These are phyloP conservation scores for Calonectris borealis DNA, from an alignment of 2,113 vertebrate species.

Conservation along the genomic window DNA sequence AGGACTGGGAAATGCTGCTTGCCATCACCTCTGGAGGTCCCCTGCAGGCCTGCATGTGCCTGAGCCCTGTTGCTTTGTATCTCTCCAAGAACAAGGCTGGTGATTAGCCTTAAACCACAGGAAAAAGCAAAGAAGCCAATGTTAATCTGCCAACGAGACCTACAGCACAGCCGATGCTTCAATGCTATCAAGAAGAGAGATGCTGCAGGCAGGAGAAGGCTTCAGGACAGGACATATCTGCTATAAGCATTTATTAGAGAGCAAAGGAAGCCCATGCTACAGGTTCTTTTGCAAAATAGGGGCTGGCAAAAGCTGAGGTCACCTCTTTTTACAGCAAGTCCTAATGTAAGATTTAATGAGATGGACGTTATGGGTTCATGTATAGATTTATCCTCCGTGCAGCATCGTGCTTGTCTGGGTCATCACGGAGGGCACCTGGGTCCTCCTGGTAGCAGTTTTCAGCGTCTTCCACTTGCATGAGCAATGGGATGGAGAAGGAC, in stretches of 20 bases:
- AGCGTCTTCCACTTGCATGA: background rate
- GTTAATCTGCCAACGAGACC: background rate
- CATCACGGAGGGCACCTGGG: background rate
- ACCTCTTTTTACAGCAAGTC: background rate
- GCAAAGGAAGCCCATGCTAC: background rate
- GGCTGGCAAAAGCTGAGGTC: background rate
- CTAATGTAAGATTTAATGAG: background rate
- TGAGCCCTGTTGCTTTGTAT: background rate
- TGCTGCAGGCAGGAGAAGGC: background rate
- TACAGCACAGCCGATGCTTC: background rate
- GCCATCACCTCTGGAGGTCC: background rate
- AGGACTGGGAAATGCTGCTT: background rate
- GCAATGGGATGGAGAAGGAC: background rate
- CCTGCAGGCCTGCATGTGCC: background rate
- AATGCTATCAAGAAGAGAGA: background rate
- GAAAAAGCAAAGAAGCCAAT: background rate
- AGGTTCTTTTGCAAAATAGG: background rate
- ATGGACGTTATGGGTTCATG: background rate
- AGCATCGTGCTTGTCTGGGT: fast-evolving
- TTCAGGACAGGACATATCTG: background rate
- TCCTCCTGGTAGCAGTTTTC: background rate
- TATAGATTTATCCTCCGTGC: background rate
- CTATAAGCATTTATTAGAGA: background rate
- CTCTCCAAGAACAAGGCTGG: background rate
- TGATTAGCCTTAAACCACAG: background rate